Evolutionary conservation across 2,888 invertebrate genomes (phyloP).

Genomic region (Allygus modestus): DNA sequence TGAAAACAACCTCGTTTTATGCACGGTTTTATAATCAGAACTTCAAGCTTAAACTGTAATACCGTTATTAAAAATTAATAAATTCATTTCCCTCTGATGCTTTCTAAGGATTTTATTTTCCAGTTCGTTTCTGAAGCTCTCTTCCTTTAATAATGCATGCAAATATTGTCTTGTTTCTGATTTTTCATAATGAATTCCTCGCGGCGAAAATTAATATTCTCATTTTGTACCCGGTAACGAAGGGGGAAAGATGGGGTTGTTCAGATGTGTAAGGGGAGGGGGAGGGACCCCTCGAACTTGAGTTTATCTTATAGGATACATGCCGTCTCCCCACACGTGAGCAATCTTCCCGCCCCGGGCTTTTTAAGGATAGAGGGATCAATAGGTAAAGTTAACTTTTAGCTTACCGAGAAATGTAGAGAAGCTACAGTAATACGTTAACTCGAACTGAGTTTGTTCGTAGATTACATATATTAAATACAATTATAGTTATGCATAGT

Average conservation of each 20-base stretch:
- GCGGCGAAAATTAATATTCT: conserved; percentile 41
- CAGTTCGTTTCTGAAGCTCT: conserved; percentile 28
- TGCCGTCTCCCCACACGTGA: background rate
- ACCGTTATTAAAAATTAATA: background rate
- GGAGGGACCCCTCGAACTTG: conserved; percentile 6
- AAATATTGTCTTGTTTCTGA: conserved; percentile 34
- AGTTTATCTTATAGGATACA: conserved; percentile 38
- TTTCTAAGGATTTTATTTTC: conserved; percentile 5
- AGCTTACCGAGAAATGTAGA: too few relatives aligned
- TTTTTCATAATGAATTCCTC: conserved; percentile 52
- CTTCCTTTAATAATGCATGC: conserved; percentile 30
- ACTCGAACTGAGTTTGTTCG: too few relatives aligned
- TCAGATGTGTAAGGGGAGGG: background rate
- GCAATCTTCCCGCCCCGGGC: conserved; percentile 1
- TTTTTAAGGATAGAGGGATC: too few relatives aligned
- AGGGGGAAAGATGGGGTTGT: background rate
- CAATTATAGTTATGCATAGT: too few relatives aligned
- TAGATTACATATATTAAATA: too few relatives aligned
- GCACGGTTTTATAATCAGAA: too few relatives aligned
- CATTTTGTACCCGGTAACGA: conserved; percentile 27
- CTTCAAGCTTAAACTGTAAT: background rate
- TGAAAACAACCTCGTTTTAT: too few relatives aligned
- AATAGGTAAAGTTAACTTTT: too few relatives aligned
- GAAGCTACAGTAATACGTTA: too few relatives aligned
- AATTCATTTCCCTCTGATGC: background rate